These are phyloP conservation scores for Ceratothoa steindachneri DNA, from an alignment of 2,888 invertebrate species.

Conservation along the genomic window DNA sequence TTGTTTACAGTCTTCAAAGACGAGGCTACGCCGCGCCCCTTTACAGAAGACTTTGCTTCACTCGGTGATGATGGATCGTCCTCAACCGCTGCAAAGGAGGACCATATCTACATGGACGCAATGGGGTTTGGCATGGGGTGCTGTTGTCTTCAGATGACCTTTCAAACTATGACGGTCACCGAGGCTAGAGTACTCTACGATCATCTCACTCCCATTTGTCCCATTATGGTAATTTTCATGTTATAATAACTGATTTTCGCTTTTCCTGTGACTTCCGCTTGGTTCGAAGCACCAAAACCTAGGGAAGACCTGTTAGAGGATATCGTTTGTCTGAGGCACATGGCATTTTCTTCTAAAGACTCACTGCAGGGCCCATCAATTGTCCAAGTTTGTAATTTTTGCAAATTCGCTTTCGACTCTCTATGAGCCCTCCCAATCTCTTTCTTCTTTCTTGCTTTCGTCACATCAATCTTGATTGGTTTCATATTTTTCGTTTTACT, in stretches of 20 bases:
- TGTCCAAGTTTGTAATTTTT: no score
- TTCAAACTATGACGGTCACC: constrained; percentile 84
- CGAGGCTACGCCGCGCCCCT: constrained; percentile 75
- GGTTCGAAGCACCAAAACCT: no score
- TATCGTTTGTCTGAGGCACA: neutral
- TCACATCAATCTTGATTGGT: no score
- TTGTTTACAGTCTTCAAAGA: constrained; percentile 75
- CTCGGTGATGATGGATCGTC: constrained; percentile 64
- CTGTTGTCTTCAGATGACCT: constrained; percentile 91
- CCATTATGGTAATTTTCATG: constrained; percentile 69
- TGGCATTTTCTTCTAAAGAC: no score
- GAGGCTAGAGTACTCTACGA: constrained; percentile 96
- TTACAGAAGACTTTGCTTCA: constrained; percentile 61
- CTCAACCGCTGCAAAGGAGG: constrained; percentile 67
- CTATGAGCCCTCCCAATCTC: no score
- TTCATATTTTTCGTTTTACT: no score
- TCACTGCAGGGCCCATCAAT: no score
- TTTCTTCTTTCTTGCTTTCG: no score
- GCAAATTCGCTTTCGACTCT: no score
- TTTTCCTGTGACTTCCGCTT: no score
- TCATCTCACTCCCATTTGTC: constrained; percentile 92
- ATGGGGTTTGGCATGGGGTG: constrained; percentile 99
- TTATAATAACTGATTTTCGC: no score
- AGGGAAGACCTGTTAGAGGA: neutral
- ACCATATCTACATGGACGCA: constrained; percentile 96